phyloP scores from a whole-genome alignment of 2,113 vertebrate species.

The Raphicerus campestris region DNA sequence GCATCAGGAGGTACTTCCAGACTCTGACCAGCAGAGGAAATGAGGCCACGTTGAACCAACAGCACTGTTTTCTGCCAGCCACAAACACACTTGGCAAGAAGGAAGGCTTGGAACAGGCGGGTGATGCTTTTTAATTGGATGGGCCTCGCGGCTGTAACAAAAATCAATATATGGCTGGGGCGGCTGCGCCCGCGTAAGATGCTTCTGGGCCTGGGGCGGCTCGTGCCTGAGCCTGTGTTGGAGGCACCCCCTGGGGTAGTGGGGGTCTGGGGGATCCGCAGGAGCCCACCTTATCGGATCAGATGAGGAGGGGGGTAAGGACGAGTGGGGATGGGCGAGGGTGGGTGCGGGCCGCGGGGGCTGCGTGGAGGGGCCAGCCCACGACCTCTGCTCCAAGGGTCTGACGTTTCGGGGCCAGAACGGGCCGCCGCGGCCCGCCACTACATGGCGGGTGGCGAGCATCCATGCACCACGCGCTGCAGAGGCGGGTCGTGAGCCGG shows the following conservation, averaged over 20 bases:
- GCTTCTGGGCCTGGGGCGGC: neutral
- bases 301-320: neutral
- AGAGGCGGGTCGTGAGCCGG: neutral
- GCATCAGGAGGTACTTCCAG: neutral
- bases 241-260: neutral
- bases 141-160: constrained; percentile 45
- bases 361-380: neutral
- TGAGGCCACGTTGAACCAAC: neutral
- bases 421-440: neutral
- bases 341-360: rapidly evolving
- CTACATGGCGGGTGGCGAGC: too few relatives aligned
- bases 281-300: neutral
- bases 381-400: neutral
- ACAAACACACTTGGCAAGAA: constrained; percentile 9
- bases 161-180: neutral
- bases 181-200: neutral
- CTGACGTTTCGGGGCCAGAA: neutral
- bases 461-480: neutral
- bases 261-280: too few relatives aligned
- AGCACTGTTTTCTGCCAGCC: neutral
- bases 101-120: neutral
- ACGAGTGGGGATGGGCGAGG: rapidly evolving
- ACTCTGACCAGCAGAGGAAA: neutral
- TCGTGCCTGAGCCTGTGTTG: rapidly evolving
- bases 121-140: constrained; percentile 51